These are phyloP conservation scores for Leptinotarsa peninsularis DNA, from an alignment of 2,888 invertebrate genomes.

Conservation along the genomic window DNA sequence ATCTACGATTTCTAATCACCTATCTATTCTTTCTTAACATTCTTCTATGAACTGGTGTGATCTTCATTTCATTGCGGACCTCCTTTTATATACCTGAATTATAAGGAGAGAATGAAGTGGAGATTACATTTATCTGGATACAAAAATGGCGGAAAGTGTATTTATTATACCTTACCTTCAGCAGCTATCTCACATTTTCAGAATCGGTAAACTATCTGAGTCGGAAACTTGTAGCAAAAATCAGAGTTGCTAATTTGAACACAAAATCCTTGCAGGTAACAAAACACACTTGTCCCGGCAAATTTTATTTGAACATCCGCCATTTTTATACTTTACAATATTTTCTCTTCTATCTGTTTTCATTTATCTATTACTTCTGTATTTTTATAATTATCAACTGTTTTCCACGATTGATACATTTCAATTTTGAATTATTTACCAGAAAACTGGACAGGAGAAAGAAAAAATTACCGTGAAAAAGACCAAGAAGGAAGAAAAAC, in stretches of 20 bases:
- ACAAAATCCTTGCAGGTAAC: too few relatives aligned
- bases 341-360: constrained; percentile 3
- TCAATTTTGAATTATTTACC: constrained; percentile 34
- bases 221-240: too few relatives aligned
- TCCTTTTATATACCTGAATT: too few relatives aligned
- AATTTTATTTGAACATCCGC: background rate
- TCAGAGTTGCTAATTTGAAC: too few relatives aligned
- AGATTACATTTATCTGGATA: background rate
- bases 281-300: too few relatives aligned
- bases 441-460: constrained; percentile 57
- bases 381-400: background rate
- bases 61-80: background rate
- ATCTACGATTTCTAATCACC: background rate
- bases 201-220: too few relatives aligned
- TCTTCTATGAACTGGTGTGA: background rate
- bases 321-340: background rate
- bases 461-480: constrained; percentile 54
- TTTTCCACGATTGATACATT: constrained; percentile 28
- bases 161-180: too few relatives aligned
- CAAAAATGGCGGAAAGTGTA: background rate
- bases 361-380: constrained; percentile 28
- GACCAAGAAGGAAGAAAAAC: constrained; percentile 56
- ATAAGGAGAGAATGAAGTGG: background rate
- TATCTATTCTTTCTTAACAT: background rate
- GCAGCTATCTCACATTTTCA: too few relatives aligned